These are phyloP conservation scores for Montipora capitata DNA, from an alignment of 92 coral and sea anemone species.

Conservation along the genomic window DNA sequence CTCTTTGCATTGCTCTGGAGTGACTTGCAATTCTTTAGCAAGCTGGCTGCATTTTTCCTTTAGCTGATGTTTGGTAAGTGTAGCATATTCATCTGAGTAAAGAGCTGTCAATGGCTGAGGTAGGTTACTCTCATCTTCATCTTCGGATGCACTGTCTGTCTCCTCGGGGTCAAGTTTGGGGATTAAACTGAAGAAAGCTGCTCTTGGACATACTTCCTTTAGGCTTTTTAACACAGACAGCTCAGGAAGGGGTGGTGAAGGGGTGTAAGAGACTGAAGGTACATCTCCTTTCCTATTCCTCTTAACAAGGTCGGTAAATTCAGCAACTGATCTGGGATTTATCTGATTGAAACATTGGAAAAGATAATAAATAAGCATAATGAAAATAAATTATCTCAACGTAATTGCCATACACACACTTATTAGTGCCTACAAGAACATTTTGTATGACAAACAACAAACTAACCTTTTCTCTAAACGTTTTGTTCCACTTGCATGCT, in stretches of 20 bases:
- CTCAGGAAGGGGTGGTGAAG: conserved; percentile 36
- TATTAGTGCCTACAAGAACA: neutral
- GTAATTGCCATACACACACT: conserved; percentile 3
- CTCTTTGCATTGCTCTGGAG: too few species aligned
- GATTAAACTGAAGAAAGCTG: conserved; percentile 25
- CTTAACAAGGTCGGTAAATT: conserved; percentile 4
- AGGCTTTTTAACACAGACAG: conserved; percentile 6
- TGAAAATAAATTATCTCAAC: neutral
- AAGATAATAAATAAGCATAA: conserved; percentile 35
- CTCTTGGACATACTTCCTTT: conserved; percentile 35
- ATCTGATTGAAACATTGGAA: neutral
- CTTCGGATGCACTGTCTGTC: conserved; percentile 49
- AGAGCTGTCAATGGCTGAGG: neutral
- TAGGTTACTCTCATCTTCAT: conserved; percentile 23
- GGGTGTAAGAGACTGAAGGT: neutral
- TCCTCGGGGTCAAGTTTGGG: conserved; percentile 43
- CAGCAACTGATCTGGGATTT: too few species aligned
- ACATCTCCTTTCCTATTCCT: conserved; percentile 46
- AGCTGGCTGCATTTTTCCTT: conserved; percentile 8
- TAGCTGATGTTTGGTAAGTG: conserved; percentile 17
- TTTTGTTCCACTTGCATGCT: conserved; percentile 41
- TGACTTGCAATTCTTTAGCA: too few species aligned
- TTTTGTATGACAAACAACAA: neutral
- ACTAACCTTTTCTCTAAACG: conserved; percentile 47
- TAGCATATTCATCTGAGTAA: conserved; percentile 15